Base-by-base conservation (phyloP, 1,140 invertebrate species). In the Heliconius eleuchia region DNA sequence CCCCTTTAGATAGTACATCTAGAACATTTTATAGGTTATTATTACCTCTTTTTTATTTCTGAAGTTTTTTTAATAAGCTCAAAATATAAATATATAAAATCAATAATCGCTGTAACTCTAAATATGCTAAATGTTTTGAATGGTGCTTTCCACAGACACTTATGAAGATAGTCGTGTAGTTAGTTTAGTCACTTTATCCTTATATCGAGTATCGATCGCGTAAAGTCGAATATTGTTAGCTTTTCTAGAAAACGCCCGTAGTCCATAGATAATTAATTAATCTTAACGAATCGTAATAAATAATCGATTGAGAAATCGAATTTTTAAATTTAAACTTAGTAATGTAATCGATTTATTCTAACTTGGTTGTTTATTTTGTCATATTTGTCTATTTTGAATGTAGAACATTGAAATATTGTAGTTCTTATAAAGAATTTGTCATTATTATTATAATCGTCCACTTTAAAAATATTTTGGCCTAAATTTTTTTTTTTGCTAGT, bases 141-240 rank as follows among this genome's bases (percentile, higher is more conserved):
- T 78, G 77, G 77, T 78, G 77, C 72, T 78, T 78, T 60, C 55
- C 74, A 76, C 55, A 60, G 74, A 77, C 75, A 73, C 77, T 78
- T 78, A 66, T 74, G 52, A 78, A 78, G 77, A 30, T 78, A 73
- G 77, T 78, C 76, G 55, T 73, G 4, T 78, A 73, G 50, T 60
- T 73, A 39, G 39, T 66, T 30, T 66, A 66, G 27, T 66, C 60
- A 66, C 23, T 11, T 66, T 66, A 23, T 66, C 60, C 11, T 66
- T 66, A 66, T 27, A 23, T n/a, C 55, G 55, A 19, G 50, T 52
- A 52, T 52, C 50, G 50, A 19, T 9, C 18, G 19, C 55, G 55
- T 57, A 66, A 66, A 5, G n/a, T 66, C 60, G 60, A 66, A 66
- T 66, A 66, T 66, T 66, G 60, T 66, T 66, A 66, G 60, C 60